Percentiles rank a stretch among this genome's conserved stretches.
These are phyloP conservation scores for Danio kyathit DNA, from an alignment of 2,797 vertebrate genomes.

Conservation along the genomic window DNA sequence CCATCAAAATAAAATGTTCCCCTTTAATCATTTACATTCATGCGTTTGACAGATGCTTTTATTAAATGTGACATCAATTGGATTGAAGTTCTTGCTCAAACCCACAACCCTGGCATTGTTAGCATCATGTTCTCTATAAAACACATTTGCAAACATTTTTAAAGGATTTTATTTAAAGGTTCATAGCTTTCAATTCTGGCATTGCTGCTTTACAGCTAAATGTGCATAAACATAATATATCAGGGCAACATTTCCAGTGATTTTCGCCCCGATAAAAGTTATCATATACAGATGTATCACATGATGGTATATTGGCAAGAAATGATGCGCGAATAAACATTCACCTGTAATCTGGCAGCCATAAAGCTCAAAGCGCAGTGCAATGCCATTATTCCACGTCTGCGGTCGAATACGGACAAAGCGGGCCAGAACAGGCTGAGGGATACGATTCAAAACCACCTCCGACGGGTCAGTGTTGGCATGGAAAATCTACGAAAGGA, in stretches of 20 bases:
- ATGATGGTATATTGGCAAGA: neutral
- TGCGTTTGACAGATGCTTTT: too few species aligned
- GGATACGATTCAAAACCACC: constrained; percentile 93
- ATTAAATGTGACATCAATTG: too few species aligned
- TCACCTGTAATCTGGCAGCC: constrained; percentile 61
- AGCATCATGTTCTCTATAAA: too few species aligned
- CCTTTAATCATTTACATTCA: too few species aligned
- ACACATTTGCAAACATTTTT: neutral
- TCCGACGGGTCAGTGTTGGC: constrained; percentile 91
- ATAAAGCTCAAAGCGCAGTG: constrained; percentile 93
- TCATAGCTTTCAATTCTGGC: too few species aligned
- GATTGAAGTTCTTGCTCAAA: too few species aligned
- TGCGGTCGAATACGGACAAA: constrained; percentile 94
- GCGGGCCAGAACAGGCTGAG: constrained; percentile 89
- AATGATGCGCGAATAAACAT: neutral
- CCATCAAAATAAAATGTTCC: too few species aligned
- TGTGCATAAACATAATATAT: neutral
- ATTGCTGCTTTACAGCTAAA: neutral
- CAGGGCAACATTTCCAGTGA: neutral
- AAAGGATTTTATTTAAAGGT: neutral
- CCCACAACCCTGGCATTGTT: too few species aligned
- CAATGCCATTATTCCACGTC: constrained; percentile 91
- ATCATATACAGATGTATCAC: neutral
- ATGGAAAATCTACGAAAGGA: constrained; percentile 86
- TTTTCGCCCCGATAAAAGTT: neutral